phyloP scores from a whole-genome alignment of 2,888 invertebrate genomes.

The Trileptium ribeirensis region DNA sequence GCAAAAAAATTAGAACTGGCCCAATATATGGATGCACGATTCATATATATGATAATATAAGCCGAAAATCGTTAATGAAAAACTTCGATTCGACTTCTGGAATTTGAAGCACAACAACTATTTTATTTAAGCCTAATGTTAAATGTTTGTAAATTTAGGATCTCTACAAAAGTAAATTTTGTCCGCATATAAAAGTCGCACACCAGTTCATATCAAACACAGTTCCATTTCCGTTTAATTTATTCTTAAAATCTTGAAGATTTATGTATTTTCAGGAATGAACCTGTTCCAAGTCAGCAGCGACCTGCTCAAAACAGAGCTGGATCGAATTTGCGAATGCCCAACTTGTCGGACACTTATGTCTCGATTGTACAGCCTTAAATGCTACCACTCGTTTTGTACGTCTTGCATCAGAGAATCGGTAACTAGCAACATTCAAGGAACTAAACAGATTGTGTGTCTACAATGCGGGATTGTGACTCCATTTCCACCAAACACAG shows the following conservation, averaged over 20 bases:
- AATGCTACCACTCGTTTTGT: slow-evolving; percentile 20
- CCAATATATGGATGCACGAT: too few species aligned
- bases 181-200: too few species aligned
- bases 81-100: too few species aligned
- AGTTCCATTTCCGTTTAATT: neutral
- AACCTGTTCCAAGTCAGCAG: neutral
- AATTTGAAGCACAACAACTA: too few species aligned
- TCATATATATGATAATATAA: too few species aligned
- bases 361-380: slow-evolving; percentile 8
- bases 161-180: too few species aligned
- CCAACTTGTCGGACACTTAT: neutral
- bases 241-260: neutral
- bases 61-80: too few species aligned
- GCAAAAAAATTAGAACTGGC: too few species aligned
- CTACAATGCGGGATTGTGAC: neutral
- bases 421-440: neutral
- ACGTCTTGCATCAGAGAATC: slow-evolving; percentile 4
- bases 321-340: slow-evolving; percentile 7
- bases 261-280: neutral
- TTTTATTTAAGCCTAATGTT: too few species aligned
- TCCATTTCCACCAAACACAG: too few species aligned
- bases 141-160: too few species aligned
- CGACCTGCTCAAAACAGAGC: neutral
- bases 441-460: slow-evolving; percentile 4
- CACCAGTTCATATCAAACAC: neutral